Conservation (phyloP, 2,113 vertebrate species). For the Caretta caretta region DNA sequence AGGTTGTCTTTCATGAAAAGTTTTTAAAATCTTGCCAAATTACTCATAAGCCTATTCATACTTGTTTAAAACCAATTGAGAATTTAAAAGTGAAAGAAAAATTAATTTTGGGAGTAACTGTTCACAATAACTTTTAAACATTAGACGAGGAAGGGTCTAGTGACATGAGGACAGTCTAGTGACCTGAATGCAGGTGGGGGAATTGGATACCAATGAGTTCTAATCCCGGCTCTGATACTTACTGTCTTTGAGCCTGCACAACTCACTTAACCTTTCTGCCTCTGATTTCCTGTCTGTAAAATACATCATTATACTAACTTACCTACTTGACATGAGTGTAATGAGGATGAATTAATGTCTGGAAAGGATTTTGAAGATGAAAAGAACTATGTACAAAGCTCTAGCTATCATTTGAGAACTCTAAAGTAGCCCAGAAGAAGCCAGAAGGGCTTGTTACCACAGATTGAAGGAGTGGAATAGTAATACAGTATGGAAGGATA, state of each 20-base stretch:
- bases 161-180: accelerated
- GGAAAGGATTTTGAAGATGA: not conserved
- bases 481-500: not conserved
- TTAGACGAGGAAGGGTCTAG: not conserved
- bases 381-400: not conserved
- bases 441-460: not conserved
- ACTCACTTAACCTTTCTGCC: not conserved
- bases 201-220: not conserved
- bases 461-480: not conserved
- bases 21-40: conserved; percentile 18
- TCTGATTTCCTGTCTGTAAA: conserved; percentile 8
- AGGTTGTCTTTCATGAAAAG: conserved; percentile 20
- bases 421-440: not conserved
- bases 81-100: conserved; percentile 30
- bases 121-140: not conserved
- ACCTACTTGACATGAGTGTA: accelerated
- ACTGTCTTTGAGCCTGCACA: not conserved
- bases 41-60: not conserved
- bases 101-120: not conserved
- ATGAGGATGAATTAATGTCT: not conserved
- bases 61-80: conserved; percentile 22
- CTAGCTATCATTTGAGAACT: not conserved
- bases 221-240: not conserved
- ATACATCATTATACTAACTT: not conserved
- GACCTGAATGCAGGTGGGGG: not conserved